Evolutionary conservation across 1,140 invertebrate genomes (phyloP).

Genomic region (Drosophila bocki): DNA sequence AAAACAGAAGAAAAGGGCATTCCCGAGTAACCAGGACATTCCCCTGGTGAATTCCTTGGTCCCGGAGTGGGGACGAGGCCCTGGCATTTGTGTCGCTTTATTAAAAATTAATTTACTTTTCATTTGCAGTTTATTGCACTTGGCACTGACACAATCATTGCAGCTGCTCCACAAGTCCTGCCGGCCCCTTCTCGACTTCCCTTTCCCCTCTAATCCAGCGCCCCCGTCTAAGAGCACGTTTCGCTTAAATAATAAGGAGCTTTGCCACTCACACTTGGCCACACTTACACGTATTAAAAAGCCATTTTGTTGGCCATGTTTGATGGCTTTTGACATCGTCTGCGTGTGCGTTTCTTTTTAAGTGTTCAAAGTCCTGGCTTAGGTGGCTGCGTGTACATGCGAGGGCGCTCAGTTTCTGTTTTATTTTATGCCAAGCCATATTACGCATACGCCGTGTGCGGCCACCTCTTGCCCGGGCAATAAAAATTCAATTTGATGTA

Average conservation of each 20-base stretch:
- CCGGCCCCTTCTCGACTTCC: not conserved
- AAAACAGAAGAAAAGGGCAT: conserved; percentile 22
- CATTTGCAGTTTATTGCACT: conserved; percentile 83
- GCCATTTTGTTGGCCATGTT: conserved; percentile 79
- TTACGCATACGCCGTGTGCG: conserved; percentile 64
- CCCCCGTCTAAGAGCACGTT: conserved; percentile 17
- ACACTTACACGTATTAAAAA: conserved; percentile 80
- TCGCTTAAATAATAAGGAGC: conserved; percentile 56
- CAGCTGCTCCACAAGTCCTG: conserved; percentile 46
- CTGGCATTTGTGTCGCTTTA: conserved; percentile 69
- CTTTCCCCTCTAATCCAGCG: conserved; percentile 1
- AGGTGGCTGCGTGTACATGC: conserved; percentile 10
- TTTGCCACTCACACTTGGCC: conserved; percentile 47
- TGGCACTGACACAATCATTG: conserved; percentile 67
- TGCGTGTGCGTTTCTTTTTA: conserved; percentile 53
- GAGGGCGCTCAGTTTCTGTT: conserved; percentile 20
- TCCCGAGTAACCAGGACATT: conserved; percentile 23
- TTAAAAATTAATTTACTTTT: conserved; percentile 84
- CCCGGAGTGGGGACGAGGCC: not conserved
- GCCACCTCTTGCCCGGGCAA: conserved; percentile 45
- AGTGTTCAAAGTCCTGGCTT: conserved; percentile 52
- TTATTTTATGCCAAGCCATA: conserved; percentile 67
- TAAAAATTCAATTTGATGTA: conserved; percentile 80
- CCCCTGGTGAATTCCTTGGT: not conserved
- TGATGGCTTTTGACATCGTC: conserved; percentile 75